Evolutionary conservation across 2,113 vertebrate species (phyloP), one percentile per base, ranked within the genome.

Genomic region (Seriola aureovittata): DNA sequence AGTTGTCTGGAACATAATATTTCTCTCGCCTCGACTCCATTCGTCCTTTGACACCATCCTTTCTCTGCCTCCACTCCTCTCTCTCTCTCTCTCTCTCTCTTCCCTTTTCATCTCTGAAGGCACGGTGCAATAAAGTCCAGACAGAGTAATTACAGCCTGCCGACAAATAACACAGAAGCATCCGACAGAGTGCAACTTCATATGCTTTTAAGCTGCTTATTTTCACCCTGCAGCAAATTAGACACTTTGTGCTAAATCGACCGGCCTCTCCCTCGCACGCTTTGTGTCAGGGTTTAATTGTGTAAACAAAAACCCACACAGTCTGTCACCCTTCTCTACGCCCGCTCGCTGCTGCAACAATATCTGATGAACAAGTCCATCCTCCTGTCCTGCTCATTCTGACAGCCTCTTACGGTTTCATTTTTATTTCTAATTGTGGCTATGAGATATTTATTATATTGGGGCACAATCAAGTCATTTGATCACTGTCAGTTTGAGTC

Each of bases 161-260:
- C 40, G 44, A 70, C 89, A 84, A 82, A 88, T 71, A 78, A 75
- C 71, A 65, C 58, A 67, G 71, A 88, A 34, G 78, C 80, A 70
- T 88, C 82, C 73, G 57, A 79, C 80, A 58, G 65, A 78, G 77
- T 60, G 85, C 74, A 25, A 87, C 85, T 86, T 70, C 87, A 72
- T 74, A 58, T 85, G 83, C 85, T 91, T 90, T 91, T 88, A 90
- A 88, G 85, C 88, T 79, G 85, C 84, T 86, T 81, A 82, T 85
- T 84, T 81, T 80, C 81, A 80, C 79, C 57, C 75, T 8, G 72
- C 66, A n/a, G 85, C 73, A 87, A 91, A 88, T 82, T 69, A 85
- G 71, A 90, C 84, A 87, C 91, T 89, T 84, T 84, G 81, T 78
- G 79, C 81, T 80, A 83, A 91, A 89, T 81, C 77, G 81, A 75